A percentile compares a stretch with the other conserved stretches of the same genome.
phyloP scores from a whole-genome alignment of 2,797 vertebrate species.

The Cyclura pinguis region DNA sequence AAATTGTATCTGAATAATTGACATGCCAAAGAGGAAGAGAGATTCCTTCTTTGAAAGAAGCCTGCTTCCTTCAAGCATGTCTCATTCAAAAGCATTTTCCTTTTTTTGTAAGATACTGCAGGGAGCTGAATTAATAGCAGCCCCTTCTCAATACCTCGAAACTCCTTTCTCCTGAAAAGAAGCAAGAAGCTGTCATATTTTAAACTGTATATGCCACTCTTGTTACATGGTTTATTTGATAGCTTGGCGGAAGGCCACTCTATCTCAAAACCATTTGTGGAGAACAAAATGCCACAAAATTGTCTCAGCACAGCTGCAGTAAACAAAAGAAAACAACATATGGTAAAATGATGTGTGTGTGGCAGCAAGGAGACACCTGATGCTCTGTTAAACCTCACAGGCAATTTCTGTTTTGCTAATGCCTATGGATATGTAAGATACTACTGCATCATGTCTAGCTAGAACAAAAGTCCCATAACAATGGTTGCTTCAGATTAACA shows the following conservation, averaged over 20 bases:
- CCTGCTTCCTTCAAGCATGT: conserved; percentile 31
- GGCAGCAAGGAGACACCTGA: neutral
- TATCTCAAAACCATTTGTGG: conserved; percentile 43
- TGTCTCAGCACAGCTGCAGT: conserved; percentile 15
- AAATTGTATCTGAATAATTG: conserved; percentile 53
- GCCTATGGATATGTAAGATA: conserved; percentile 4
- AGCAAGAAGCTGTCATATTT: conserved; percentile 14
- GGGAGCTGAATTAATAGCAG: conserved; percentile 24
- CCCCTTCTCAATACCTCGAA: conserved; percentile 11
- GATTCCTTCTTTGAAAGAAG: conserved; percentile 42
- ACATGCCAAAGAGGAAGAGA: conserved; percentile 22
- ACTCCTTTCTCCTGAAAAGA: conserved; percentile 35
- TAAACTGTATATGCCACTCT: conserved; percentile 10
- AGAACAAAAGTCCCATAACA: neutral
- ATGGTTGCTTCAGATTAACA: neutral
- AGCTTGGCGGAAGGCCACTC: conserved; percentile 20
- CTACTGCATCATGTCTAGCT: neutral
- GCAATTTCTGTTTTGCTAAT: conserved; percentile 2
- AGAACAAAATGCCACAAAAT: conserved; percentile 26
- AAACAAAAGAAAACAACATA: conserved; percentile 27
- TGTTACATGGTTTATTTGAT: conserved; percentile 26
- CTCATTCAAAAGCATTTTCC: conserved; percentile 47
- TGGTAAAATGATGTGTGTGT: conserved; percentile 14
- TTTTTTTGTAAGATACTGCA: conserved; percentile 37
- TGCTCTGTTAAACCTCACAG: conserved; percentile 13